A percentile compares a stretch with the other conserved stretches of the same genome.
phyloP scores from a whole-genome alignment of 2,113 vertebrate species.

The Pontoporia blainvillei region DNA sequence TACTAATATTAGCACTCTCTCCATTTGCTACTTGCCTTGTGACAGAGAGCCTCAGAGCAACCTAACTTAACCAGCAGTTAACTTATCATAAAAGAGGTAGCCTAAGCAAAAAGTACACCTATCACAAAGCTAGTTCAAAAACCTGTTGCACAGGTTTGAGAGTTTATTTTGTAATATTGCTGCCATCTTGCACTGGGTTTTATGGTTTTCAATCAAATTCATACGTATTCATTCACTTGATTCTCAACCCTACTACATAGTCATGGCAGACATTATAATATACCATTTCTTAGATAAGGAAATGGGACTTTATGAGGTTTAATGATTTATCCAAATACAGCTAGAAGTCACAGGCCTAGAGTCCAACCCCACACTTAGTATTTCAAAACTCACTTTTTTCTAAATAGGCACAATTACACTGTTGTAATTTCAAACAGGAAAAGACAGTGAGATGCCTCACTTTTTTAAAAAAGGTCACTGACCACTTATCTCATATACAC shows the following conservation, averaged over 20 bases:
- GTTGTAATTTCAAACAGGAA: background rate
- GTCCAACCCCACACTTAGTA: background rate
- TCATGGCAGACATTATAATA: background rate
- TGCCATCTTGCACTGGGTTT: background rate
- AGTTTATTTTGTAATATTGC: background rate
- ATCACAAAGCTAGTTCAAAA: background rate
- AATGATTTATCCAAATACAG: background rate
- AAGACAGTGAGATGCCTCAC: background rate
- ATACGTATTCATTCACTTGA: background rate
- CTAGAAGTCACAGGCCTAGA: background rate
- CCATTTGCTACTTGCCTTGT: background rate
- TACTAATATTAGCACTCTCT: background rate
- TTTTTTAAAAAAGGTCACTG: background rate
- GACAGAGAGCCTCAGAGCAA: background rate
- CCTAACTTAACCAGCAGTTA: background rate
- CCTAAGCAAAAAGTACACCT: background rate
- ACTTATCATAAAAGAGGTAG: background rate
- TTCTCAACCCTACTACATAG: background rate
- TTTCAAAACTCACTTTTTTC: slow-evolving; percentile 1
- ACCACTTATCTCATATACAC: background rate
- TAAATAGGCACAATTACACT: background rate
- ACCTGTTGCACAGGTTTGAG: background rate
- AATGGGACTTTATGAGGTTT: background rate
- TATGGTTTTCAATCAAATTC: background rate
- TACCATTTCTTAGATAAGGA: background rate